These are phyloP conservation scores for Holacanthus passer DNA, from an alignment of 2,113 vertebrate species.

Conservation along the genomic window DNA sequence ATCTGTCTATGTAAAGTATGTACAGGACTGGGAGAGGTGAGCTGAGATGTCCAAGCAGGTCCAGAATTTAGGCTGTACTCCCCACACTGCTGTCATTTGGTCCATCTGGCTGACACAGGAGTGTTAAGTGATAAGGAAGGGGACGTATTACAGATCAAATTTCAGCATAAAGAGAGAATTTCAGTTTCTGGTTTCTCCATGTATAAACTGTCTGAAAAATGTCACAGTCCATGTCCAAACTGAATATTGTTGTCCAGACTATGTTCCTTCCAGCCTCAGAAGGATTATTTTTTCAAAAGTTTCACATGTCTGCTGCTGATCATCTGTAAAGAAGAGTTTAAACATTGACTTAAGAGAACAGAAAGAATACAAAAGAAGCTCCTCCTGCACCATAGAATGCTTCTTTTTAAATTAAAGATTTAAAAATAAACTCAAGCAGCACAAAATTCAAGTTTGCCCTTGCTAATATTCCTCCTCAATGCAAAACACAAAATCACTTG, in stretches of 20 bases:
- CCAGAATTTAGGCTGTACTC: background rate
- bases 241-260: background rate
- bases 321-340: conserved; percentile 1
- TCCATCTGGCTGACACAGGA: conserved; percentile 54
- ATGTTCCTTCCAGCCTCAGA: conserved; percentile 2
- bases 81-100: conserved; percentile 35
- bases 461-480: conserved; percentile 37
- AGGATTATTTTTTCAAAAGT: background rate
- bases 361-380: background rate
- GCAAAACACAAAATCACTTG: conserved; percentile 12
- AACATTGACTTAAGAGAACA: background rate
- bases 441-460: conserved; percentile 45
- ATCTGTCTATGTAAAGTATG: conserved; percentile 77
- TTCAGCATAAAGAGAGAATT: conserved; percentile 3
- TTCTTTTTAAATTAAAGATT: conserved; percentile 8
- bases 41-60: conserved; percentile 11
- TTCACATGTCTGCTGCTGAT: conserved; percentile 1
- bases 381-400: background rate
- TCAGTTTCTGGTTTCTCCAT: conserved; percentile 6
- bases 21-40: conserved; percentile 51
- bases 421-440: conserved; percentile 49
- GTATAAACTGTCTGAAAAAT: background rate
- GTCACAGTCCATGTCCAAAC: conserved; percentile 16
- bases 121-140: conserved; percentile 35
- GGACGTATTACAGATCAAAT: background rate